Evolutionary conservation across 1,140 invertebrate species (phyloP).

Genomic region (Formica exsecta): DNA sequence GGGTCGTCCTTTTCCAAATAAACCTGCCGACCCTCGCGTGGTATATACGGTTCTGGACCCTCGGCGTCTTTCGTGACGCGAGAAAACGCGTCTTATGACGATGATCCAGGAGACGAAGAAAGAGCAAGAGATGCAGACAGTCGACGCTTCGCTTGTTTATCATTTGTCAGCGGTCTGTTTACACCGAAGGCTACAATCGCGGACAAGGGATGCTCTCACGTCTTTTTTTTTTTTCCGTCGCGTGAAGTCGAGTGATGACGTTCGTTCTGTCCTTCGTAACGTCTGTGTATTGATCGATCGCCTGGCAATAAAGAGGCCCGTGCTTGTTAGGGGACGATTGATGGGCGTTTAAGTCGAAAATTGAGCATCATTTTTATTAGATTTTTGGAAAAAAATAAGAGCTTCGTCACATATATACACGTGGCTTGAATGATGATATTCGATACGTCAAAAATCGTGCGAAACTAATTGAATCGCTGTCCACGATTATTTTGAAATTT

Average conservation of each 20-base stretch:
- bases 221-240: conserved; percentile 5
- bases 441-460: neutral
- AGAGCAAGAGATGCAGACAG: conserved; percentile 21
- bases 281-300: conserved; percentile 32
- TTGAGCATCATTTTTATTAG: conserved; percentile 61
- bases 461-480: conserved; percentile 31
- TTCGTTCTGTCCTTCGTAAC: neutral
- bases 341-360: conserved; percentile 28
- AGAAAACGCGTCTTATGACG: conserved; percentile 66
- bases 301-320: conserved; percentile 21
- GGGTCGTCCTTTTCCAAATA: conserved; percentile 75
- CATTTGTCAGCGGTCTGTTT: conserved; percentile 83
- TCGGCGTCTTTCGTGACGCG: conserved; percentile 70
- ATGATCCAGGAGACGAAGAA: conserved; percentile 51
- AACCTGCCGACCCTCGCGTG: conserved; percentile 71
- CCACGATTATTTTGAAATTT: conserved; percentile 24
- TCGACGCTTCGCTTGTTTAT: conserved; percentile 73
- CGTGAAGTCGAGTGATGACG: conserved; percentile 2
- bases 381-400: neutral
- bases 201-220: conserved; percentile 49
- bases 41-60: conserved; percentile 68
- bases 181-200: conserved; percentile 69
- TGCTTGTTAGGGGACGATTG: conserved; percentile 44
- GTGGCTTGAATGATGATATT: neutral
- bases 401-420: neutral